Base-by-base conservation (phyloP, 2,888 invertebrate species). In the Xanthorhoe spadicearia region DNA sequence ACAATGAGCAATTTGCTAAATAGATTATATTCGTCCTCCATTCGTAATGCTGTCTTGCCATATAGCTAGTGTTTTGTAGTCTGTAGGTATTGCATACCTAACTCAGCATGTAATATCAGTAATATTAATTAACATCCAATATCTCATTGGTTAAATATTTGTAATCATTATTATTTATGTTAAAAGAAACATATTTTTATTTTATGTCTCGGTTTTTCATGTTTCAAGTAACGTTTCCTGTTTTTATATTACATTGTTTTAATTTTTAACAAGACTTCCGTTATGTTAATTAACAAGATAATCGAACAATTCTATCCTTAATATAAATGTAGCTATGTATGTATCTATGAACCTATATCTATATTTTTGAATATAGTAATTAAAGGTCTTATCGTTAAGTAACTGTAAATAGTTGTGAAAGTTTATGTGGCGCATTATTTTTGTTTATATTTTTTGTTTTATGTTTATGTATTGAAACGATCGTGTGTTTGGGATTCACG, bases 1-100 rank as follows among this genome's bases (percentile, higher is more conserved):
- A 93, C 92, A 93, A 93, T 92, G 88, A 91, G 90, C 92, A 88
- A 92, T 93, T 92, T 88, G 83, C 87, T 88, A 88, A 90, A 91
- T 89, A 90, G 86, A 92, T 91, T 89, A 90, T 84, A 86, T 87
- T 89, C 88, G 90, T 90, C 90, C 90, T 90, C 89, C 92, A 90
- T 89, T 86, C 83, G 84, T 90, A 88, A 86, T 88, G 89, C 88
- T 90, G 90, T 92, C 92, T 93, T 93, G 93, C 93, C 93, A 93
- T 92, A 89, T 84, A 85, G 82, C 87, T 90, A 90, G 90, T 87
- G 82, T 89, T 87, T 85, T 83, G 83, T 89, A 89, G 88, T 82
- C 81, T 85, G 79, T 85, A 87, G 85, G 85, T 89, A 87, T 75
- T 80, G 76, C 67, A 79, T 87, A 86, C 87, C 88, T 84, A 77